These are phyloP conservation scores for Drosophila percnosoma DNA, from an alignment of 2,888 invertebrate genomes.

Conservation along the genomic window DNA sequence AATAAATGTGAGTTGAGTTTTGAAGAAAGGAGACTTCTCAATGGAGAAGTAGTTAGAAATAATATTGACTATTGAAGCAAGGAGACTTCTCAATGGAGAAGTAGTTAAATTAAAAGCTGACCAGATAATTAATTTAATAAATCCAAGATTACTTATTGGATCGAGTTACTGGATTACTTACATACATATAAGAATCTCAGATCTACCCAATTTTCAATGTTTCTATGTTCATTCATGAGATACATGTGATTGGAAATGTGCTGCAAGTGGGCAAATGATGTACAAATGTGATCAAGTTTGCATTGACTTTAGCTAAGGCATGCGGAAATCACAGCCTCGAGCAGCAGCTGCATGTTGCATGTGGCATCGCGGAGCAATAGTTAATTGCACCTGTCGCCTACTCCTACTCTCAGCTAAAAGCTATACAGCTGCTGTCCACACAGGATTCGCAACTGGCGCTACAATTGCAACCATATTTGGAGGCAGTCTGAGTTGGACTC, in stretches of 20 bases:
- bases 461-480: constrained; percentile 73
- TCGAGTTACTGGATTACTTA: neutral
- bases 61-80: too few species aligned
- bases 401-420: constrained; percentile 61
- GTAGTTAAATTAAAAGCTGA: neutral
- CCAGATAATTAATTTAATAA: neutral
- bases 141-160: neutral
- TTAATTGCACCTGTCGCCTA: constrained; percentile 79
- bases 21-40: neutral
- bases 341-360: constrained; percentile 28
- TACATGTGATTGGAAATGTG: constrained; percentile 11
- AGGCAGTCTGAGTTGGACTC: constrained; percentile 3
- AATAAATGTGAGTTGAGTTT: neutral
- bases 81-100: neutral
- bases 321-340: constrained; percentile 68
- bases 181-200: neutral
- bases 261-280: constrained; percentile 35
- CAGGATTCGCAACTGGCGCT: constrained; percentile 63
- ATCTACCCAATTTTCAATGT: neutral
- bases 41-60: neutral
- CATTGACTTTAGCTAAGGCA: constrained; percentile 38
- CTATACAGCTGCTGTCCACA: constrained; percentile 12
- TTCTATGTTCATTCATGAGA: neutral
- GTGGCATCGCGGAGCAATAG: constrained; percentile 40
- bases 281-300: constrained; percentile 30